phyloP scores from a whole-genome alignment of 1,140 invertebrate genomes.

The Eciton burchellii region DNA sequence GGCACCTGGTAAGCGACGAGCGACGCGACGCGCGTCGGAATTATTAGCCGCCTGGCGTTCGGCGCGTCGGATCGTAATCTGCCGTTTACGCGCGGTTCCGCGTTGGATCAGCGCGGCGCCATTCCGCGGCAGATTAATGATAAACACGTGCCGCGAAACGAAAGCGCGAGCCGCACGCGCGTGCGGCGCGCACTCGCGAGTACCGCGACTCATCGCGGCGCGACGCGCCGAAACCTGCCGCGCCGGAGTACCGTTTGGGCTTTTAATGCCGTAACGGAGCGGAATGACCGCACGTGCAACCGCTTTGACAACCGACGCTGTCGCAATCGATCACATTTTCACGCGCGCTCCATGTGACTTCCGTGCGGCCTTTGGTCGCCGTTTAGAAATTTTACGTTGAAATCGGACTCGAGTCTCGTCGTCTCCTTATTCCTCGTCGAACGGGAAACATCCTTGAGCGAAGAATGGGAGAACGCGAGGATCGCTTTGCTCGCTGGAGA shows the following conservation, averaged over 20 bases:
- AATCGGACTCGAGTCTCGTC: no score
- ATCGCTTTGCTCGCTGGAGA: no score
- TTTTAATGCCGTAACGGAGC: conserved; percentile 8
- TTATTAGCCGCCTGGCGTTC: neutral
- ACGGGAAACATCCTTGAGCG: no score
- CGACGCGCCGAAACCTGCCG: conserved; percentile 3
- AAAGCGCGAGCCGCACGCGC: neutral
- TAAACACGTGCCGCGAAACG: conserved; percentile 18
- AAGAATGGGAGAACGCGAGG: no score
- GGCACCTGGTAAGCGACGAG: conserved; percentile 15
- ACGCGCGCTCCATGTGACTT: neutral
- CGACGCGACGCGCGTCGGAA: neutral
- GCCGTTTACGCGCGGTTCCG: neutral
- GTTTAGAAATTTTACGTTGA: no score
- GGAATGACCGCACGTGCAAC: conserved; percentile 3
- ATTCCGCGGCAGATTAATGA: conserved; percentile 1
- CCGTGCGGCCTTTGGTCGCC: no score
- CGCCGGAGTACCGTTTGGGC: conserved; percentile 22
- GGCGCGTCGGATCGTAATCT: neutral
- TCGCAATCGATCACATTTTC: conserved; percentile 6
- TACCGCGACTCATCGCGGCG: conserved; percentile 27
- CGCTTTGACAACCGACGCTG: conserved; percentile 23
- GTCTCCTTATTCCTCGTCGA: no score
- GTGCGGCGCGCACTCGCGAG: conserved; percentile 4
- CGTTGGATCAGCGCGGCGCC: conserved; percentile 6